phyloP scores from a whole-genome alignment of 2,888 invertebrate genomes.

The Dolomedes plantarius region DNA sequence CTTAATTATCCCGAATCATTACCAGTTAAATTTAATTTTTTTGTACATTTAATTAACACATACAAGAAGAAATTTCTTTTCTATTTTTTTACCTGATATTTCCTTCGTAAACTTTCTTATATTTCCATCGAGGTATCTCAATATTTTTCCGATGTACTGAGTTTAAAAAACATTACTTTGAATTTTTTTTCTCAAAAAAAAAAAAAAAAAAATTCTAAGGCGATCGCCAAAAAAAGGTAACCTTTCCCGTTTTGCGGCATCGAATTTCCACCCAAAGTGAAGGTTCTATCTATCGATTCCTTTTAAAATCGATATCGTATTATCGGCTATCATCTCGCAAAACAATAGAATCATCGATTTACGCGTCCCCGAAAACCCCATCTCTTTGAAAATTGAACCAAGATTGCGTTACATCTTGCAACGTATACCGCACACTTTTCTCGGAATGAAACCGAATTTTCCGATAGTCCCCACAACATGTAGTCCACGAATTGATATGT shows the following conservation, averaged over 20 bases:
- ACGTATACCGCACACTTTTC: constrained; percentile 63
- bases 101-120: too few species aligned
- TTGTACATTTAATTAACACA: too few species aligned
- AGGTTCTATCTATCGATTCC: constrained; percentile 54
- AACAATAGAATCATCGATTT: constrained; percentile 71
- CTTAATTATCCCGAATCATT: too few species aligned
- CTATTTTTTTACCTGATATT: too few species aligned
- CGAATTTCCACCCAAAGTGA: background rate
- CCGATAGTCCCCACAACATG: constrained; percentile 14
- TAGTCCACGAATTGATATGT: constrained; percentile 23
- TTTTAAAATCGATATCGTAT: constrained; percentile 63
- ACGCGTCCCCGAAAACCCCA: constrained; percentile 51
- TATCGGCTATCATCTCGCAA: constrained; percentile 67
- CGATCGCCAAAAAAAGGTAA: constrained; percentile 6
- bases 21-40: too few species aligned
- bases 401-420: constrained; percentile 65
- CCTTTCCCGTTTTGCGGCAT: background rate
- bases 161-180: too few species aligned
- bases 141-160: too few species aligned
- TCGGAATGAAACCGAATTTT: constrained; percentile 61
- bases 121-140: too few species aligned
- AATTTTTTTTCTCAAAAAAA: background rate
- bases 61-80: too few species aligned
- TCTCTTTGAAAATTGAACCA: constrained; percentile 66
- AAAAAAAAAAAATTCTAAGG: background rate